Evolutionary conservation across 2,888 invertebrate genomes (phyloP).

Genomic region (Drosophila meridiana): DNA sequence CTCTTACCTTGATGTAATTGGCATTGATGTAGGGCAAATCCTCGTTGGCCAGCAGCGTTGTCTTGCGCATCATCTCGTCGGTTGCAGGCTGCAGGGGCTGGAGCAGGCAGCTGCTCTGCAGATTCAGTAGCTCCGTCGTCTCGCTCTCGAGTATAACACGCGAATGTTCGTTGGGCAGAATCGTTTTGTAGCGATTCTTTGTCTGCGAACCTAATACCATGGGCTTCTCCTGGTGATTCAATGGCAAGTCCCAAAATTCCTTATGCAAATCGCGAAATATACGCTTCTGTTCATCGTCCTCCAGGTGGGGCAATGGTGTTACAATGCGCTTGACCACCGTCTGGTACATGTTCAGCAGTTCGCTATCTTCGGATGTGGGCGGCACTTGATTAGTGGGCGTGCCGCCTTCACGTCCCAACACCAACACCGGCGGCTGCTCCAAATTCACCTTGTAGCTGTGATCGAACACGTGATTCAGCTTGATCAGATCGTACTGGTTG

Average conservation of each 20-base stretch:
- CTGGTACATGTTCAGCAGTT: conserved; percentile 75
- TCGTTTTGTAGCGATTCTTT: conserved; percentile 95
- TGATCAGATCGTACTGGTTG: conserved; percentile 87
- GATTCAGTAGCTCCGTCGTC: conserved; percentile 61
- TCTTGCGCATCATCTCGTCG: conserved; percentile 39
- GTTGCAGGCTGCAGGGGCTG: conserved; percentile 22
- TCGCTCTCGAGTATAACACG: conserved; percentile 89
- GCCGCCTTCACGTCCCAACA: conserved; percentile 62
- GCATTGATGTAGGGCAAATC: conserved; percentile 93
- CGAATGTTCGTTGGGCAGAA: conserved; percentile 95
- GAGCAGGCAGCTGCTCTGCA: conserved; percentile 37
- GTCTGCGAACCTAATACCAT: conserved; percentile 94
- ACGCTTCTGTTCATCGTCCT: conserved; percentile 88
- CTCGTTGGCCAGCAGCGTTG: conserved; percentile 86
- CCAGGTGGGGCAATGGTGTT: conserved; percentile 82
- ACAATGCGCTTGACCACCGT: conserved; percentile 66
- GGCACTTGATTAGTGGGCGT: conserved; percentile 72
- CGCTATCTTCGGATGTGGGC: conserved; percentile 80
- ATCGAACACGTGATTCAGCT: conserved; percentile 87
- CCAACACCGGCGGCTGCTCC: conserved; percentile 61
- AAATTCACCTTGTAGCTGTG: conserved; percentile 82
- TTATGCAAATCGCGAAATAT: conserved; percentile 90
- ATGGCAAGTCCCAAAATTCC: conserved; percentile 97
- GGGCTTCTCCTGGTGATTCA: conserved; percentile 95
- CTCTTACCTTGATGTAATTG: conserved; percentile 93